phyloP scores from a whole-genome alignment of 1,140 invertebrate genomes.

The Holcopasites calliopsidis region DNA sequence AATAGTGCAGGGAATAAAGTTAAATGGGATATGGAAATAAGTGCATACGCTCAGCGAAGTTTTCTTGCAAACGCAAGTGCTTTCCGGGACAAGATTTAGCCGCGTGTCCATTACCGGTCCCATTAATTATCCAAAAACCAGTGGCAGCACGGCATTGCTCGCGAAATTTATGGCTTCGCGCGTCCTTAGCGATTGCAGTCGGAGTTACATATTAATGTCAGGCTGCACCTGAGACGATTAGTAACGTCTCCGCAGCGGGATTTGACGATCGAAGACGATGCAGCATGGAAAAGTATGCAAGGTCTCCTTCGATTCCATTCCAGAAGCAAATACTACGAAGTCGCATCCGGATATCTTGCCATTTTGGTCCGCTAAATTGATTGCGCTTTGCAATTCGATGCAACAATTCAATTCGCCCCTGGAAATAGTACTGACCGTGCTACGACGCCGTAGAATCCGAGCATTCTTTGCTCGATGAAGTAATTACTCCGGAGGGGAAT shows the following conservation, averaged over 20 bases:
- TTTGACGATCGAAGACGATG: constrained; percentile 3
- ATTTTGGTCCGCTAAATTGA: neutral
- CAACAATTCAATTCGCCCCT: neutral
- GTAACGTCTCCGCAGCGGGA: constrained; percentile 1
- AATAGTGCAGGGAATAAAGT: too few relatives aligned
- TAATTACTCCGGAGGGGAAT: neutral
- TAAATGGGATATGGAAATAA: neutral
- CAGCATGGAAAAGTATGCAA: neutral
- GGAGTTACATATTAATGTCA: neutral
- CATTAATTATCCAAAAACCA: constrained; percentile 32
- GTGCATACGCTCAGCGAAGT: neutral
- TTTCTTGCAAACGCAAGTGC: neutral
- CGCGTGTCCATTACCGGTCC: neutral
- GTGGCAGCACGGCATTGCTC: neutral
- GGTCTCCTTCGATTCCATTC: neutral
- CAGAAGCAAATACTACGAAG: neutral
- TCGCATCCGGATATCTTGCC: neutral
- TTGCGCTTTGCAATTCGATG: neutral
- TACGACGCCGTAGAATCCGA: neutral
- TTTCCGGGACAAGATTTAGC: neutral
- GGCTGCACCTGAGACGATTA: constrained; percentile 1
- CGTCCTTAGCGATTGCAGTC: constrained; percentile 11
- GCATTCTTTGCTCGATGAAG: neutral
- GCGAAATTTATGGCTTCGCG: constrained; percentile 17
- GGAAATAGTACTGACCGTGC: neutral